A percentile compares a stretch with the other conserved stretches of the same genome.
These are phyloP conservation scores for Acrocyrtus sp. DNA, from an alignment of 2,888 invertebrate species.

Conservation along the genomic window DNA sequence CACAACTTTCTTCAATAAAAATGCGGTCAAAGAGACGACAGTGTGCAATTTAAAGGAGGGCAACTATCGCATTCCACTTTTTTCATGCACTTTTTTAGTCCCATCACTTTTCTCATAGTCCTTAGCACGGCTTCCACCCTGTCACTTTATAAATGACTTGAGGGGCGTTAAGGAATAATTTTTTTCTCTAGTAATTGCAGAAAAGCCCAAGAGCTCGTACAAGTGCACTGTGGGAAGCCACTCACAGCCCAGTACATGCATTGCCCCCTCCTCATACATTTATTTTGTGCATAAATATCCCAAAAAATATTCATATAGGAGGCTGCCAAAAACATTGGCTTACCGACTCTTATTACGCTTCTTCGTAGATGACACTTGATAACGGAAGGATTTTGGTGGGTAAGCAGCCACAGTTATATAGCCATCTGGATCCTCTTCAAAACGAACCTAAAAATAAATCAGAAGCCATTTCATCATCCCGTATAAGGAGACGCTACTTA, in stretches of 20 bases:
- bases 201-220: no score
- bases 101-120: not conserved
- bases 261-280: no score
- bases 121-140: not conserved
- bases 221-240: no score
- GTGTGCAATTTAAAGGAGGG: conserved; percentile 14
- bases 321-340: no score
- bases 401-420: conserved; percentile 68
- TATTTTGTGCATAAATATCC: no score
- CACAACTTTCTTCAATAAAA: not conserved
- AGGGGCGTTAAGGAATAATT: no score
- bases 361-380: conserved; percentile 54
- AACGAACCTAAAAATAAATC: conserved; percentile 63
- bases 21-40: conserved; percentile 40
- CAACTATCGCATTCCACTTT: conserved; percentile 30
- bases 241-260: no score
- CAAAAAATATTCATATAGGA: not conserved
- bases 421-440: conserved; percentile 68
- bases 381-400: conserved; percentile 65
- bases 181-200: no score
- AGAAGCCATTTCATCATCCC: conserved; percentile 17
- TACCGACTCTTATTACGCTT: conserved; percentile 57
- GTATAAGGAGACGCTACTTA: conserved; percentile 26
- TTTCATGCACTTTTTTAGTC: not conserved
- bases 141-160: conserved; percentile 8